Evolutionary conservation across 2,113 vertebrate species (phyloP), one percentile per base, ranked within the genome.

Genomic region (Leptosomus discolor): DNA sequence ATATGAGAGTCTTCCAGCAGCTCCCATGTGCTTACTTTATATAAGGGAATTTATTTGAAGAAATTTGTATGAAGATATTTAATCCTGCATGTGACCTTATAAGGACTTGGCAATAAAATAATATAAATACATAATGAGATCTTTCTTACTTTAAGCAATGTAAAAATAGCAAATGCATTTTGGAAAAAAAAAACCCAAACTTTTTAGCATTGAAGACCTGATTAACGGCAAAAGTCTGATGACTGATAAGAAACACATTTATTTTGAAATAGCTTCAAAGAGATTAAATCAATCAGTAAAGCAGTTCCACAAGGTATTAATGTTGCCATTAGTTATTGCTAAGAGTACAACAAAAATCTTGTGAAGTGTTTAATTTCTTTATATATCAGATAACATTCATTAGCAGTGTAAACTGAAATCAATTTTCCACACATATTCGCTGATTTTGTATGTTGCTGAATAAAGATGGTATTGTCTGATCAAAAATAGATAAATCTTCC

Each of bases 371-470:
- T 87, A 27, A 56, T 78, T 90, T 90, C 61, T 83, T 80, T 14
- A 4, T 63, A 4, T 37, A 41, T 48, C 56, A 85, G 53, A 36
- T 57, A 57, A 61, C 9, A 24, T 87, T 78, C 46, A 73, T 85
- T 85, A 69, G 24, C 3, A 12, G 34, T 61, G 48, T 82, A 91
- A 90, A 56, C 37, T 74, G 67, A 80, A 80, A 58, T 65, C 15
- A 80, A 14, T 94, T 97, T 97, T 95, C 69, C 69, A 74, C n/a
- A 23, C 68, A 34, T 9, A 6, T 91, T 94, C 73, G 48, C 77
- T 36, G 65, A 61, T 91, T 90, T 92, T 73, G 12, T 83, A 41
- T 41, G 51, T 92, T 81, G 36, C 48, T 94, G 79, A 87, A 77
- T 95, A 89, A 91, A 56, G 64, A 16, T 71, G 14, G 68, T 76